Percentiles rank a stretch among this genome's conserved stretches.
These are phyloP conservation scores for Poeciliopsis gracilis DNA, from an alignment of 2,797 vertebrate species.

Conservation along the genomic window DNA sequence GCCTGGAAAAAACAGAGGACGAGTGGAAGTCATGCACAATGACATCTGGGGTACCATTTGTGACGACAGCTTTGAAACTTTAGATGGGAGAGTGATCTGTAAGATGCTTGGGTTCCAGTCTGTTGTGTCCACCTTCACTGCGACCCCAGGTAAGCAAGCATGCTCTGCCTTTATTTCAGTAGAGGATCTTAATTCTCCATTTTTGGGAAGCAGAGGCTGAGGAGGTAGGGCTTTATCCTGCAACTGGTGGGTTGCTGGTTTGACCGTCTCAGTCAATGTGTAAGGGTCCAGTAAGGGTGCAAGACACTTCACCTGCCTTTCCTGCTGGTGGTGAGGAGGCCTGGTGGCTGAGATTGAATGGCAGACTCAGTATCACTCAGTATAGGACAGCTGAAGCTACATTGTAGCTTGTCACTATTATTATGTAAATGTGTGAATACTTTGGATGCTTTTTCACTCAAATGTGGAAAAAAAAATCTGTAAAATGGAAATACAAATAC, in stretches of 20 bases:
- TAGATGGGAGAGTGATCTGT: slow-evolving; percentile 83
- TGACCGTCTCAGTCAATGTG: too few relatives aligned
- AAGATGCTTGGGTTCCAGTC: slow-evolving; percentile 82
- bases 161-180: background rate
- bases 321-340: too few relatives aligned
- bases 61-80: slow-evolving; percentile 77
- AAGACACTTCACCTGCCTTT: background rate
- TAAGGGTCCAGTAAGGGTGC: too few relatives aligned
- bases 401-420: background rate
- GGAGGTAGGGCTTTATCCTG: background rate
- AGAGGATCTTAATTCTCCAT: background rate
- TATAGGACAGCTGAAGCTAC: background rate
- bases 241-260: background rate
- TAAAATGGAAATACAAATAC: background rate
- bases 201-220: background rate
- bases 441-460: background rate
- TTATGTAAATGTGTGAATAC: background rate
- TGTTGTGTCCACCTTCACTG: fast-evolving
- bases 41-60: slow-evolving; percentile 88
- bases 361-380: background rate
- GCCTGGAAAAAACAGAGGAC: slow-evolving; percentile 63
- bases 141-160: slow-evolving; percentile 67
- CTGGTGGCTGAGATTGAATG: background rate
- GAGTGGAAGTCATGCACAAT: slow-evolving; percentile 81
- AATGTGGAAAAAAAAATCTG: background rate